Evolutionary conservation across 2,113 vertebrate species (phyloP).

Genomic region (Nerophis lumbriciformis): DNA sequence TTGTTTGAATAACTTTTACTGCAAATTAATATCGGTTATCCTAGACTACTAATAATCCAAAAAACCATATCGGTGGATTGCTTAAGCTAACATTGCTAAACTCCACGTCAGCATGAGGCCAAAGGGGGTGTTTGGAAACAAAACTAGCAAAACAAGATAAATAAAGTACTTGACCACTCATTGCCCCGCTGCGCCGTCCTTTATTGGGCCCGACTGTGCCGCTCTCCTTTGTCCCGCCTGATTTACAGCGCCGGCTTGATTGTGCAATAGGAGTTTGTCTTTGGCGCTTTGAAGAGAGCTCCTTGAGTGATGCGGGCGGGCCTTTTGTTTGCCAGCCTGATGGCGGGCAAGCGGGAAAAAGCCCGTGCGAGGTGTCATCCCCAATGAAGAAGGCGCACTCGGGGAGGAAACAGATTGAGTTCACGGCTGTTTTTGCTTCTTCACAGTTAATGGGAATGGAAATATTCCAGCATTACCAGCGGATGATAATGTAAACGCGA

Average conservation of each 20-base stretch:
- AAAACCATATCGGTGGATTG: not conserved
- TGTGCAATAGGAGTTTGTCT: conserved; percentile 66
- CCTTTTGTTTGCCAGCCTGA: conserved; percentile 71
- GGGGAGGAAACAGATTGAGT: conserved; percentile 64
- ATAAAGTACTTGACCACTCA: conserved; percentile 49
- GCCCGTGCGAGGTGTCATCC: conserved; percentile 64
- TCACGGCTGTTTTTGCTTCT: conserved; percentile 66
- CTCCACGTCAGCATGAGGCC: conserved; percentile 37
- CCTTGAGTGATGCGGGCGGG: conserved; percentile 61
- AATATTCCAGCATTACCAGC: conserved; percentile 76
- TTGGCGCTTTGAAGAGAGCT: conserved; percentile 56
- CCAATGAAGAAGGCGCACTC: conserved; percentile 62
- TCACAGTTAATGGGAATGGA: conserved; percentile 73
- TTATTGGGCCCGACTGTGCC: conserved; percentile 46
- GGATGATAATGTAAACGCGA: conserved; percentile 81
- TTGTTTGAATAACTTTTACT: too few species aligned
- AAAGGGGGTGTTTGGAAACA: not conserved
- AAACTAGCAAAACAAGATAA: conserved; percentile 51
- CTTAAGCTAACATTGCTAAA: conserved; percentile 20
- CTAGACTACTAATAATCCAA: too few species aligned
- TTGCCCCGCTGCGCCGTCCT: conserved; percentile 51
- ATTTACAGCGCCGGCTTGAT: conserved; percentile 67
- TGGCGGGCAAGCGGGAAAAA: conserved; percentile 54
- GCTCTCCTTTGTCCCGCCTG: conserved; percentile 62
- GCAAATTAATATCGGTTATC: too few species aligned